These are phyloP conservation scores for Apamea sordens DNA, from an alignment of 2,888 invertebrate genomes.

Conservation along the genomic window DNA sequence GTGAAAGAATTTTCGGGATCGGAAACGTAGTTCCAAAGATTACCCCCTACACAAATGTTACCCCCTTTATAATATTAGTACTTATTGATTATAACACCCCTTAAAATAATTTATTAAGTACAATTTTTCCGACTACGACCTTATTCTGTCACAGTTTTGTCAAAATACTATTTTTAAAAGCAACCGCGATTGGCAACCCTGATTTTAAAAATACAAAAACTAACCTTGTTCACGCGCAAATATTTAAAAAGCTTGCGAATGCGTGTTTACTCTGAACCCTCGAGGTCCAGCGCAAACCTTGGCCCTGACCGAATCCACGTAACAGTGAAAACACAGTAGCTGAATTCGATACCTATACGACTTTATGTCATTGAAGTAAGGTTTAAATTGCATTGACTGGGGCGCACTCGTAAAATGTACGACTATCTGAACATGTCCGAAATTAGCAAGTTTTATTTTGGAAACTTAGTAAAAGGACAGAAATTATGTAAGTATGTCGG, in stretches of 20 bases:
- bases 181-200: neutral
- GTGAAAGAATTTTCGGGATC: too few species aligned
- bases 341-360: neutral
- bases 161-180: neutral
- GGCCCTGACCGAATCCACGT: conserved; percentile 50
- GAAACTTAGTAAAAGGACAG: neutral
- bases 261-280: conserved; percentile 4
- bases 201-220: conserved; percentile 25
- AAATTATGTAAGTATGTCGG: neutral
- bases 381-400: neutral
- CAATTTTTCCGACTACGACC: neutral
- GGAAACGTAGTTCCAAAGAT: too few species aligned
- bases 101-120: neutral
- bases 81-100: neutral
- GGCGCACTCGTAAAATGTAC: neutral
- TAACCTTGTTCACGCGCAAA: conserved; percentile 27
- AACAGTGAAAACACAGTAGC: conserved; percentile 17
- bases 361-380: neutral
- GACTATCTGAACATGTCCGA: neutral
- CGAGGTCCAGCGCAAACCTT: conserved; percentile 36
- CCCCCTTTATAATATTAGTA: too few species aligned
- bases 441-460: conserved; percentile 38
- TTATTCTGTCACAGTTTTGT: too few species aligned
- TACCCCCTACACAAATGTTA: too few species aligned
- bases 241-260: conserved; percentile 11